phyloP scores from a whole-genome alignment of 2,888 invertebrate genomes.

The Adineta ricciae region DNA sequence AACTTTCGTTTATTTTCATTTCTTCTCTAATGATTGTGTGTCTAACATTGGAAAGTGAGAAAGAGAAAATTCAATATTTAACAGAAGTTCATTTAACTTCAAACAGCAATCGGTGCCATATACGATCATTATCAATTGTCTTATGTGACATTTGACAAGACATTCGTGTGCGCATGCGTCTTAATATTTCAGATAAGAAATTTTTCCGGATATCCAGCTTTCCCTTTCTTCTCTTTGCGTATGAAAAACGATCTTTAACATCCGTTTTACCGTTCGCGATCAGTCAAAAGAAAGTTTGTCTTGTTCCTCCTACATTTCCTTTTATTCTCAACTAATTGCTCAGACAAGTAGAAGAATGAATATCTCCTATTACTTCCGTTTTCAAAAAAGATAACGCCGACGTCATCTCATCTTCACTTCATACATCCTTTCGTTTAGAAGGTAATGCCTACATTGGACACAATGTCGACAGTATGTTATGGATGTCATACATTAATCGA shows the following conservation, averaged over 20 bases:
- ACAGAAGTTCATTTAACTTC: neutral
- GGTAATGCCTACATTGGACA: neutral
- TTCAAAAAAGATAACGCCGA: neutral
- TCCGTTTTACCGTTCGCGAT: neutral
- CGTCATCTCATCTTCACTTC: too few relatives aligned
- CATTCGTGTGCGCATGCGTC: neutral
- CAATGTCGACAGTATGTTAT: conserved; percentile 22
- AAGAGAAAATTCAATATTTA: conserved; percentile 2
- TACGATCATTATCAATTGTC: neutral
- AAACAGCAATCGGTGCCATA: neutral
- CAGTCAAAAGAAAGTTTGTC: neutral
- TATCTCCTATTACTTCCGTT: neutral
- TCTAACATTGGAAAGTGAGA: neutral
- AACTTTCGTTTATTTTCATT: neutral
- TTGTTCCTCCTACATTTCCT: neutral
- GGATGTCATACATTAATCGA: conserved; percentile 24
- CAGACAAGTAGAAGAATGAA: neutral
- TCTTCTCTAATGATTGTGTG: neutral
- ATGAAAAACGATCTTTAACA: neutral
- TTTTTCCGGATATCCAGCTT: neutral
- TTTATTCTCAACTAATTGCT: neutral
- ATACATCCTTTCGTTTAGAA: neutral
- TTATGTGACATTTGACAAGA: neutral
- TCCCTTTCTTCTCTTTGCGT: neutral
- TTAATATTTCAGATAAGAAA: neutral